Conservation (phyloP, 2,113 vertebrate species). For the Gallinago jamesoni region DNA sequence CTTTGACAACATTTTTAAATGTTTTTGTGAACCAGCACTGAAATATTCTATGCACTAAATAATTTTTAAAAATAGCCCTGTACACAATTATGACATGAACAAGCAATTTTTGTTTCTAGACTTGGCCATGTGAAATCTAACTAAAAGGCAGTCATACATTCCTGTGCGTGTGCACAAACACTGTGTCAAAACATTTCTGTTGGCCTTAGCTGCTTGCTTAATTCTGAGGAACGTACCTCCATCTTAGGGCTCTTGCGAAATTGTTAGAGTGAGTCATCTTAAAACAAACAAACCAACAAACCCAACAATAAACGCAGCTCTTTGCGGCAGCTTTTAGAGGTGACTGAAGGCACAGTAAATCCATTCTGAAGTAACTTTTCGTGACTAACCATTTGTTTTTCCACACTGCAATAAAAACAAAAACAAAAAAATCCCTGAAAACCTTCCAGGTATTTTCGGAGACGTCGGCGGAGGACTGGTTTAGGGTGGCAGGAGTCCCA, state of each 20-base stretch:
- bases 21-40: not conserved
- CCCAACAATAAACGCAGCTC: not conserved
- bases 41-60: not conserved
- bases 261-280: not conserved
- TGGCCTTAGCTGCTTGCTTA: not conserved
- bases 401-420: not conserved
- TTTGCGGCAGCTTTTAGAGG: not conserved
- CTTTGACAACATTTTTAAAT: not conserved
- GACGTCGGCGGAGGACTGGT: not conserved
- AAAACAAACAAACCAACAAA: slow-evolving; percentile 1
- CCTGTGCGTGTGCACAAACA: not conserved
- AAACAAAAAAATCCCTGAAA: not conserved
- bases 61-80: not conserved
- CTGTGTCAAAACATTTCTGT: not conserved
- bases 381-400: not conserved
- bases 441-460: not conserved
- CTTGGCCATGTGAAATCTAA: not conserved
- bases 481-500: not conserved
- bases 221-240: not conserved
- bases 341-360: not conserved
- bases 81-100: not conserved
- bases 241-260: not conserved
- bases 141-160: not conserved
- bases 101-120: not conserved
- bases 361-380: not conserved